These are phyloP conservation scores for Puffinus mauretanicus DNA, from an alignment of 2,113 vertebrate genomes.

Conservation along the genomic window DNA sequence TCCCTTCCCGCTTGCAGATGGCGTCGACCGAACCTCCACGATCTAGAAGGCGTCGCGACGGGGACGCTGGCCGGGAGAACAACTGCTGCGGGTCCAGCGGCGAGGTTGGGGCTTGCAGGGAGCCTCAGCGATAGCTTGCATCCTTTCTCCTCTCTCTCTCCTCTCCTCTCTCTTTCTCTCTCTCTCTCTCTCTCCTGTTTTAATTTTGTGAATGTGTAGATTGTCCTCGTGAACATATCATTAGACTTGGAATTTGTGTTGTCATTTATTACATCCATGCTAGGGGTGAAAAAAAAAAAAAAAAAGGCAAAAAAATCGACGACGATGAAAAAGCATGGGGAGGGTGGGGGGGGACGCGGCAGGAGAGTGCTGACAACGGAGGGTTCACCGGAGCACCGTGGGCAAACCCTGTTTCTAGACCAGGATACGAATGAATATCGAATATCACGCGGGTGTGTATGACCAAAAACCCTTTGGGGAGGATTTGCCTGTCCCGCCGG, in stretches of 20 bases:
- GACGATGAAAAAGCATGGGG: neutral
- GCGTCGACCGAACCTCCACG: constrained; percentile 94
- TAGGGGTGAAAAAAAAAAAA: rapidly evolving
- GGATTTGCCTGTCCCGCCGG: neutral
- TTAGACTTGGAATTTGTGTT: constrained; percentile 72
- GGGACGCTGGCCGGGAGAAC: constrained; percentile 75
- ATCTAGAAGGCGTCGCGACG: constrained; percentile 80
- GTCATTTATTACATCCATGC: constrained; percentile 71
- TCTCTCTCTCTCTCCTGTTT: constrained; percentile 61
- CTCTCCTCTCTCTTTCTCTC: neutral
- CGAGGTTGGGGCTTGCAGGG: constrained; percentile 63
- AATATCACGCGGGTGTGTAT: neutral
- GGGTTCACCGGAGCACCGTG: neutral
- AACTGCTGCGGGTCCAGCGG: constrained; percentile 79
- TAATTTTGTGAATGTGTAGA: constrained; percentile 79
- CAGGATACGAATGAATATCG: neutral
- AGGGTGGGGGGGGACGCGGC: neutral
- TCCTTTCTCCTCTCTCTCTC: constrained; percentile 51
- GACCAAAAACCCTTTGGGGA: neutral
- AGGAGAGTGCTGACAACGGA: constrained; percentile 3
- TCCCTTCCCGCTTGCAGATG: constrained; percentile 74
- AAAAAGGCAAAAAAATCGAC: neutral
- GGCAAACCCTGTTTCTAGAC: neutral
- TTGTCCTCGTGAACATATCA: constrained; percentile 76
- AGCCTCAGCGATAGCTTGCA: constrained; percentile 71